Percentiles rank a stretch among this genome's conserved stretches.
Conservation (phyloP, 2,113 vertebrate species). For the Xiphophorus couchianus region DNA sequence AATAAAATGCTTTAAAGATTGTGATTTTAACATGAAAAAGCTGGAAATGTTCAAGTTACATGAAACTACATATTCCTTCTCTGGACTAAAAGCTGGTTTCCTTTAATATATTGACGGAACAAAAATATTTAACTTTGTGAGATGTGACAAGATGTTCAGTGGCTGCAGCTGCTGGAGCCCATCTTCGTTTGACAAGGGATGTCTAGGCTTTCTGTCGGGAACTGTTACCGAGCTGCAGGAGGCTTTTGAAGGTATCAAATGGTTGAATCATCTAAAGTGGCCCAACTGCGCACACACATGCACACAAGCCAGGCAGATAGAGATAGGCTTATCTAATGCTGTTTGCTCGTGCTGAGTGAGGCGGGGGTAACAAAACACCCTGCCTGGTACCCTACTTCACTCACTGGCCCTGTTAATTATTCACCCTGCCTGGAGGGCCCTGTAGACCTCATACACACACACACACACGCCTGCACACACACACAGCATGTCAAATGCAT, state of each 20-base stretch:
- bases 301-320: slow-evolving; percentile 35
- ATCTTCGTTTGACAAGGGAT: slow-evolving; percentile 54
- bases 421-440: slow-evolving; percentile 64
- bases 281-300: slow-evolving; percentile 35
- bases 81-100: no score
- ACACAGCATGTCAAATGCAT: slow-evolving; percentile 38
- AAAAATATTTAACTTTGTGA: not conserved
- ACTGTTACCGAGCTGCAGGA: slow-evolving; percentile 63
- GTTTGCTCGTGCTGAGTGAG: slow-evolving; percentile 63
- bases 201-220: slow-evolving; percentile 65
- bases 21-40: not conserved
- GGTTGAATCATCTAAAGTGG: slow-evolving; percentile 72
- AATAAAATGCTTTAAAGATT: no score
- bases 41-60: not conserved
- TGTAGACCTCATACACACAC: slow-evolving; percentile 29
- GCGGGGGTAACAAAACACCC: slow-evolving; percentile 72
- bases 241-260: slow-evolving; percentile 65
- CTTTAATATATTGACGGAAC: not conserved
- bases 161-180: slow-evolving; percentile 10
- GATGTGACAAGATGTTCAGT: not conserved
- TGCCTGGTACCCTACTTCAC: slow-evolving; percentile 54
- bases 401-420: slow-evolving; percentile 71
- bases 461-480: slow-evolving; percentile 17
- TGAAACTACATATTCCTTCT: not conserved
- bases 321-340: slow-evolving; percentile 68